Evolutionary conservation across 1,140 invertebrate genomes (phyloP).

Genomic region (Dufourea novaeangliae): DNA sequence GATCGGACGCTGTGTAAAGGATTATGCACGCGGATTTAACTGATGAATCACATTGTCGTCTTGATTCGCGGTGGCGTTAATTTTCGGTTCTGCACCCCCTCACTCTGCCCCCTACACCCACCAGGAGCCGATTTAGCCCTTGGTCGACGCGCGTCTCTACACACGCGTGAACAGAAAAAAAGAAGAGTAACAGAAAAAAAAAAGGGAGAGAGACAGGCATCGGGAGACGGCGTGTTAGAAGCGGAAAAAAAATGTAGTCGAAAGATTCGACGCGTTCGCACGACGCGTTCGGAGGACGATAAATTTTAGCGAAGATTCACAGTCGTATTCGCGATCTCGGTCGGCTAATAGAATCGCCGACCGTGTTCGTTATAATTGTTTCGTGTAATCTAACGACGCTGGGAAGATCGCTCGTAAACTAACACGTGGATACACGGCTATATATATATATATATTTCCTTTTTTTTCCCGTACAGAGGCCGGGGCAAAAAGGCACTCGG

Average conservation of each 20-base stretch:
- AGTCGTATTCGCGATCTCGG: neutral
- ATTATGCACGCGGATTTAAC: slow-evolving; percentile 83
- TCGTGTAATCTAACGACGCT: neutral
- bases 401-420: neutral
- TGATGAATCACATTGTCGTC: slow-evolving; percentile 83
- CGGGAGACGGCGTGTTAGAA: neutral
- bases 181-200: too few species aligned
- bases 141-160: neutral
- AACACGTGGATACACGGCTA: slow-evolving; percentile 3
- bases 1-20: slow-evolving; percentile 77
- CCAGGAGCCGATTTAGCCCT: neutral
- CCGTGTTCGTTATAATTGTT: slow-evolving; percentile 6
- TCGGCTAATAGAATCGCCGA: neutral
- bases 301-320: neutral
- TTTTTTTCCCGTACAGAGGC: neutral
- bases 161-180: neutral
- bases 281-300: slow-evolving; percentile 2
- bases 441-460: slow-evolving; percentile 16
- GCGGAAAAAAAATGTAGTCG: neutral
- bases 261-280: neutral
- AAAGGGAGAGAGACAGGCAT: neutral
- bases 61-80: slow-evolving; percentile 82
- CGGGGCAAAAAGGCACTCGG: neutral
- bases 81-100: slow-evolving; percentile 69
- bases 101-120: neutral